These are phyloP conservation scores for Arctia plantaginis DNA, from an alignment of 2,888 invertebrate genomes.

Conservation along the genomic window DNA sequence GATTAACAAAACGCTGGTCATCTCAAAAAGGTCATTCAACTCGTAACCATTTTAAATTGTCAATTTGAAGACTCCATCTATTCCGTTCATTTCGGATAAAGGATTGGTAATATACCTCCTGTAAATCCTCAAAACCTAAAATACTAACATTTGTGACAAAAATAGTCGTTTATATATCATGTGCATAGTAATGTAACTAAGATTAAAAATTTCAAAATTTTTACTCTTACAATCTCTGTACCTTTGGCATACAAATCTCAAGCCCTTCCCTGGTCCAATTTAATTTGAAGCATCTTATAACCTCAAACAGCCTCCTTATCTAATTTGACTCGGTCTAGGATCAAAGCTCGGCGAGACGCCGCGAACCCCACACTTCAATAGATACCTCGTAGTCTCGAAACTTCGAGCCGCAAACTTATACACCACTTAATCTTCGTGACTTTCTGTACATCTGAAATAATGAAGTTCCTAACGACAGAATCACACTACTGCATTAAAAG, in stretches of 20 bases:
- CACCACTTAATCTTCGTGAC: background rate
- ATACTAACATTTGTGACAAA: too few species aligned
- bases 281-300: slow-evolving; percentile 16
- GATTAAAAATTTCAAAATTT: background rate
- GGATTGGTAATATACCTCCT: too few species aligned
- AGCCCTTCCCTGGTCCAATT: slow-evolving; percentile 6
- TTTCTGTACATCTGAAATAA: background rate
- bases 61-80: too few species aligned
- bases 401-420: slow-evolving; percentile 37
- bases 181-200: background rate
- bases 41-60: too few species aligned
- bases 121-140: too few species aligned
- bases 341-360: slow-evolving; percentile 18
- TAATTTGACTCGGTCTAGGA: slow-evolving; percentile 28
- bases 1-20: too few species aligned
- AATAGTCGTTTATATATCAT: too few species aligned
- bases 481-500: background rate
- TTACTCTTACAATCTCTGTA: background rate
- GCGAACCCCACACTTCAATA: background rate
- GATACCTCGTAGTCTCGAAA: slow-evolving; percentile 36
- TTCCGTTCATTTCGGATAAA: too few species aligned
- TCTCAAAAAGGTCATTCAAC: too few species aligned
- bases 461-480: background rate
- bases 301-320: slow-evolving; percentile 29
- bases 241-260: background rate